phyloP scores from a whole-genome alignment of 1,140 invertebrate genomes.

The Pollicipes pollicipes region DNA sequence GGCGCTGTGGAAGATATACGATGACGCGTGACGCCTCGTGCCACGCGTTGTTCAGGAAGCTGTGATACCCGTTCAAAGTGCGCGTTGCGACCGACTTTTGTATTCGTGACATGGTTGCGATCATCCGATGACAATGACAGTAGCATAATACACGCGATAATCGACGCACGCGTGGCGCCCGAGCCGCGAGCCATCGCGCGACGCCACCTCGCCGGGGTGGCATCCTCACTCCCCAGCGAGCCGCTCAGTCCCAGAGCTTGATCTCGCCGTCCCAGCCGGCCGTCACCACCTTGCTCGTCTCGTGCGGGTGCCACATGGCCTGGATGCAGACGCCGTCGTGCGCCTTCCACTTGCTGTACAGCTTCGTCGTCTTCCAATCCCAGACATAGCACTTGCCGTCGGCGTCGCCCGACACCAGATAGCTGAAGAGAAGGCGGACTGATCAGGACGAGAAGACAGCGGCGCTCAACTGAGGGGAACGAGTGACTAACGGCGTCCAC shows the following conservation, averaged over 20 bases:
- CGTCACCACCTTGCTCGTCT: slow-evolving; percentile 86
- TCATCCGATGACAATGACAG: neutral
- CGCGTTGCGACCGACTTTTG: neutral
- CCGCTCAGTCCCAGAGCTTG: slow-evolving; percentile 87
- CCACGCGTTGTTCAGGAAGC: too few species aligned
- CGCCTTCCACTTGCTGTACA: slow-evolving; percentile 97
- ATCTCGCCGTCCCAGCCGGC: slow-evolving; percentile 97
- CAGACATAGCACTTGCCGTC: slow-evolving; percentile 97
- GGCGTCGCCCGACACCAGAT: slow-evolving; percentile 95
- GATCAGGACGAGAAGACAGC: slow-evolving; percentile 7
- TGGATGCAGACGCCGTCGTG: slow-evolving; percentile 94
- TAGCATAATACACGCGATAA: neutral
- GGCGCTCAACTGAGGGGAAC: slow-evolving; percentile 4
- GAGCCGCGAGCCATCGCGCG: neutral
- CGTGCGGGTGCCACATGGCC: slow-evolving; percentile 95
- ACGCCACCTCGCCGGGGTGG: too few species aligned
- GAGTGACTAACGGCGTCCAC: slow-evolving; percentile 4
- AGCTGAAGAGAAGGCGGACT: slow-evolving; percentile 48
- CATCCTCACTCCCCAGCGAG: too few species aligned
- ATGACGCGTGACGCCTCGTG: neutral
- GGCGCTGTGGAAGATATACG: neutral
- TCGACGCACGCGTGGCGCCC: neutral
- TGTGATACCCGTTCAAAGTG: neutral
- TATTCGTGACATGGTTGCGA: neutral
- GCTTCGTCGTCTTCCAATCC: slow-evolving; percentile 98